Percentiles rank a stretch among this genome's conserved stretches.
Conservation (phyloP, 2,797 vertebrate genomes). For the Propithecus perrieri region DNA sequence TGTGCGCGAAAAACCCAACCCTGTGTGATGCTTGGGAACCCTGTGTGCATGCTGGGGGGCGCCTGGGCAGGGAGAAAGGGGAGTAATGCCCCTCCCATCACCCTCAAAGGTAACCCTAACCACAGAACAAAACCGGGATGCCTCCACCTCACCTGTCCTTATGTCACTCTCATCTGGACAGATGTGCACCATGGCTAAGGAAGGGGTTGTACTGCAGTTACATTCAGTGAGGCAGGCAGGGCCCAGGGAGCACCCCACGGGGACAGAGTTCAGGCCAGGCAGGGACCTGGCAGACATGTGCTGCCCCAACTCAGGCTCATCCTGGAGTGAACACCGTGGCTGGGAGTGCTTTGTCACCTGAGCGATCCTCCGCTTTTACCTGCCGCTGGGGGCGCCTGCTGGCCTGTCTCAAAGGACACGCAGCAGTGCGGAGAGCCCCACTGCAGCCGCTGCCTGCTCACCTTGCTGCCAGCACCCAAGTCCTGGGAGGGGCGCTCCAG, state of each 20-base stretch:
- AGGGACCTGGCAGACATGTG: background rate
- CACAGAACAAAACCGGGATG: background rate
- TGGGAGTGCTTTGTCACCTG: background rate
- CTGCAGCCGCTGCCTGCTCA: background rate
- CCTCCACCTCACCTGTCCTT: constrained; percentile 19
- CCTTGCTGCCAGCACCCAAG: background rate
- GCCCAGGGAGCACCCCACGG: background rate
- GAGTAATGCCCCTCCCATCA: constrained; percentile 72
- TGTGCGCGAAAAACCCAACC: background rate
- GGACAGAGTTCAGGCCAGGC: background rate
- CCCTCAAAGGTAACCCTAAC: constrained; percentile 57
- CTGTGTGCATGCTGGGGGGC: background rate
- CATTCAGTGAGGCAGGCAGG: background rate
- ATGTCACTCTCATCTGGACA: constrained; percentile 1
- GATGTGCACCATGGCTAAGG: constrained; percentile 21
- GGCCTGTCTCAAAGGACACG: background rate
- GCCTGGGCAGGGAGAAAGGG: background rate
- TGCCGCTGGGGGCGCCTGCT: background rate
- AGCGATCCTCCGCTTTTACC: no score
- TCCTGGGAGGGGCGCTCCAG: background rate
- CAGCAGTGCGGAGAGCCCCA: background rate
- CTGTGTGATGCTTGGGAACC: no score
- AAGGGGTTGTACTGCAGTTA: background rate
- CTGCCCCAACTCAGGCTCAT: background rate
- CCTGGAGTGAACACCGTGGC: background rate